Evolutionary conservation across 2,113 vertebrate genomes (phyloP), one percentile per base, ranked within the genome.

Genomic region (Syngnathus scovelli): DNA sequence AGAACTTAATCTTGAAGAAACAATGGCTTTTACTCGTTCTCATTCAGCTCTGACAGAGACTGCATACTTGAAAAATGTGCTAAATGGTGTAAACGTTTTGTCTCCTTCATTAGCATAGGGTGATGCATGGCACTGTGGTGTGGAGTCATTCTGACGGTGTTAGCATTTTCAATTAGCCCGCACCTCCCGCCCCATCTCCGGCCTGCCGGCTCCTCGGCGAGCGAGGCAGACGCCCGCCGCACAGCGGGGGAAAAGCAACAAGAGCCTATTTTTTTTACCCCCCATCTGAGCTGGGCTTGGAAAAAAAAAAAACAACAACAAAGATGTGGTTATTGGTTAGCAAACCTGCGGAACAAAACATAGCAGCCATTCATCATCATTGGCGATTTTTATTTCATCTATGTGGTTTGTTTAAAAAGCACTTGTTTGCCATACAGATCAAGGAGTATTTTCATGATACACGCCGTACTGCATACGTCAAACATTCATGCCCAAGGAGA

Each of bases 361-460:
- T 60, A 10, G 7, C 3, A 3, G 11, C 27, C 27, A 73, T 85
- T 33, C 27, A 33, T 33, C 23, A 23, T 89, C 67, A 78, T 78
- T 80, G 74, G 49, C 74, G 87, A 81, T 86, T 92, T 56, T 92
- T 92, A 92, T 91, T 90, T 91, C 71, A 81, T 84, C 85, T 84
- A 84, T 85, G 85, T 69, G 81, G 89, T 90, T 89, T 84, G 72
- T 83, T 90, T 90, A 80, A 77, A 90, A 91, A 91, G 89, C 90
- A 91, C 88, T 90, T 88, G 74, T 86, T 79, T 81, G 89, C 88
- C 90, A 87, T 88, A 91, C 90, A 90, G 86, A 87, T 76, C 67
- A 79, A 91, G 85, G 74, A 60, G 72, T 33, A 27, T 41, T 71
- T 82, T 73, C 70, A 87, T 77, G 87, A 86, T 84, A 89, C 83